Base-by-base conservation (phyloP, 2,888 invertebrate genomes). In the Ceratothoa steindachneri region DNA sequence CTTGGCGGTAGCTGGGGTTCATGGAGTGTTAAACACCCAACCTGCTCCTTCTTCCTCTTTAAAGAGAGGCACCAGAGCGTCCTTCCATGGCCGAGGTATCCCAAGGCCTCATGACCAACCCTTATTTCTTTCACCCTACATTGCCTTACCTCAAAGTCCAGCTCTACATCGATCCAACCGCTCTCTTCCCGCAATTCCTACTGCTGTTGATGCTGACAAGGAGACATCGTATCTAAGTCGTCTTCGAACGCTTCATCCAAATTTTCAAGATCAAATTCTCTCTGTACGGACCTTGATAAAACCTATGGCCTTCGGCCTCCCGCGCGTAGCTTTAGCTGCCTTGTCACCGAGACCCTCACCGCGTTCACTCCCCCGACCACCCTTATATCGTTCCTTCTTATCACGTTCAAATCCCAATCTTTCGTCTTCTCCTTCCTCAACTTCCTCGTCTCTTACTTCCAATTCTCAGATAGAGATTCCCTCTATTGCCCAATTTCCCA, bases 1-100 rank as follows among this genome's bases (percentile, higher is more conserved):
- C 65, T 60, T 78, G 64, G 78, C 78, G 30, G 78, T 75, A 64
- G 75, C 75, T 64, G 75, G 78, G 71, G 78, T 78, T 67, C 30
- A 22, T 24, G 53, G 69, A 7, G 69, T 55, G 5, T 27, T 55
- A 27, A 30, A 52, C 9, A 22, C 69, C 27, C 69, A 27, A 53
- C 74, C 72, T 70, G 75, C 71, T 71, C 69, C 75, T 27, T 72
- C 72, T 52, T 71, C 52, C 29, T 69, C 75, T 67, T 73, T 75
- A 73, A 78, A 75, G 71, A 75, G 73, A 52, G 75, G 78, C 71
- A 71, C 73, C 30, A 71, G 78, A 68, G 78, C 78, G 69, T 78
- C 78, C 70, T 78, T 78, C 78, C 78, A 78, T 71, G 78, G 78
- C 73, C 78, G 78, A 78, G 78, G 78, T 78, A 78, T 73, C 78